A percentile compares a stretch with the other conserved stretches of the same genome.
These are phyloP conservation scores for Tupaia chinensis DNA, from an alignment of 2,113 vertebrate genomes.

Conservation along the genomic window DNA sequence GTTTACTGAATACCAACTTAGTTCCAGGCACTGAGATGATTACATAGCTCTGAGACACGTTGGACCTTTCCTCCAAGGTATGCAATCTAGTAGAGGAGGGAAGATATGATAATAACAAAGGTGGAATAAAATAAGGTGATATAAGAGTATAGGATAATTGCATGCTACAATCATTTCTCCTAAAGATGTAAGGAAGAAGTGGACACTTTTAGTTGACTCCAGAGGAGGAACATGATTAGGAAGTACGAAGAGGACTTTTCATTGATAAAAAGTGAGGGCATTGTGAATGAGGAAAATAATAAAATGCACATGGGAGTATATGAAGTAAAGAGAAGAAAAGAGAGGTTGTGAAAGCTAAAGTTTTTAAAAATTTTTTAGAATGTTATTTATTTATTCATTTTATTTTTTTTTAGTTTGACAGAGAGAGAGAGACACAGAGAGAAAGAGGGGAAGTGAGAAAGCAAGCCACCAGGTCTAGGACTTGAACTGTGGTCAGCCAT, in stretches of 20 bases:
- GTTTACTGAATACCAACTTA: not conserved
- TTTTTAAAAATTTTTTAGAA: not conserved
- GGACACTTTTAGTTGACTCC: not conserved
- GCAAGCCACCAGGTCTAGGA: no score
- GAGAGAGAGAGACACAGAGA: no score
- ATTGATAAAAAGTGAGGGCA: not conserved
- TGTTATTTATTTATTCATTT: no score
- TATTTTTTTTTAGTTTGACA: no score
- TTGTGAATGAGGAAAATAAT: not conserved
- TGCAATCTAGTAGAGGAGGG: not conserved
- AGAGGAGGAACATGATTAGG: not conserved
- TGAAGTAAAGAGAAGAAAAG: not conserved
- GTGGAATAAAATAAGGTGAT: not conserved
- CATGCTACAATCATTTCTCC: not conserved
- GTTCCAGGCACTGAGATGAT: not conserved
- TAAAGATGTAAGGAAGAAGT: not conserved
- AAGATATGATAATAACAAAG: not conserved
- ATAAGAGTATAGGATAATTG: not conserved
- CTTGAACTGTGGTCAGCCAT: no score
- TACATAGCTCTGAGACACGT: not conserved
- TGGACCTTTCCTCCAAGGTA: not conserved
- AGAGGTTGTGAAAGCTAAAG: not conserved
- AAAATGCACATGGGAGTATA: not conserved
- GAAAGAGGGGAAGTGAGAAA: no score
- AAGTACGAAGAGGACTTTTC: not conserved